Evolutionary conservation across 2,113 vertebrate species (phyloP).

Genomic region (Tragulus kanchil): DNA sequence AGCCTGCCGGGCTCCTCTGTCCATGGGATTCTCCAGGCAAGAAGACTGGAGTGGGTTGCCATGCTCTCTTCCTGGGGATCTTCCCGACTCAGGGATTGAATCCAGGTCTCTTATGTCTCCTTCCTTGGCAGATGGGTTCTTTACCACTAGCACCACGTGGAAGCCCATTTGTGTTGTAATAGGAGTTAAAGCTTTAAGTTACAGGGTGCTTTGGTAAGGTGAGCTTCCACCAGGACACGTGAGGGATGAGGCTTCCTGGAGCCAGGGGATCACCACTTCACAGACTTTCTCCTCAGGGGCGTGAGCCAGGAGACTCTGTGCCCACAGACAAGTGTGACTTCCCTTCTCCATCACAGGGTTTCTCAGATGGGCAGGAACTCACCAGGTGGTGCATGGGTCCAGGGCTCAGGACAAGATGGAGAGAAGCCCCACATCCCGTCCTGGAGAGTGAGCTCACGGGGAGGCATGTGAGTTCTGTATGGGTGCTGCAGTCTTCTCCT

Average conservation of each 20-base stretch:
- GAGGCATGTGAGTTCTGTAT: not conserved
- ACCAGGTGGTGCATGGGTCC: not conserved
- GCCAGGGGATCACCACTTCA: not conserved
- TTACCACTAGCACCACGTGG: not conserved
- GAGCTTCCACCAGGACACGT: not conserved
- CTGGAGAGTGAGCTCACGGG: not conserved
- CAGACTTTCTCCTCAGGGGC: not conserved
- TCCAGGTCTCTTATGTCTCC: not conserved
- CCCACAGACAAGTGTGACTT: not conserved
- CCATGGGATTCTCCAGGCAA: not conserved
- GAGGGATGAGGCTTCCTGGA: not conserved
- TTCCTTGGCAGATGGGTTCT: not conserved
- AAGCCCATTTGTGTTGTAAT: not conserved
- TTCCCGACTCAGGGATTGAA: not conserved
- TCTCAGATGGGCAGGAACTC: not conserved
- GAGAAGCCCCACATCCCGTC: not conserved
- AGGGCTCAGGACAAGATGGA: not conserved
- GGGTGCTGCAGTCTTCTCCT: not conserved
- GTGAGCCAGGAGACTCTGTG: not conserved
- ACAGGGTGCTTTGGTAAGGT: not conserved
- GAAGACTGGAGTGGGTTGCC: not conserved
- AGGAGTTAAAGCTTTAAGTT: not conserved
- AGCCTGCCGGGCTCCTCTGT: not conserved
- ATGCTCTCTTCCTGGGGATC: not conserved
- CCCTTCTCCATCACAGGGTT: not conserved